phyloP scores from a whole-genome alignment of 2,113 vertebrate species.

The Heterotilapia buettikoferi region DNA sequence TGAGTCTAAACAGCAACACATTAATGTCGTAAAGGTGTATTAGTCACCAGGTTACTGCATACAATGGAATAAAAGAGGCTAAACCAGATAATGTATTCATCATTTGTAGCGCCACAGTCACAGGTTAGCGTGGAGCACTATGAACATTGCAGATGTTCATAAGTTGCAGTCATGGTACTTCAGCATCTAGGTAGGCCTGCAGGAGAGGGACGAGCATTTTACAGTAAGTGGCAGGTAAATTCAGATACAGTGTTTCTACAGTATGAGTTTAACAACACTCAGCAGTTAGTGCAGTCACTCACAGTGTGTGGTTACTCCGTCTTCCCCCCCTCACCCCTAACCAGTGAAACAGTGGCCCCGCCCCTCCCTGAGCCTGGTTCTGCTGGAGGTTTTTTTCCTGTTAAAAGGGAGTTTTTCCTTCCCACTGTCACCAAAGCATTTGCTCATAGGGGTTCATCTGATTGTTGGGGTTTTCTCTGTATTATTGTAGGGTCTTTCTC shows the following conservation, averaged over 20 bases:
- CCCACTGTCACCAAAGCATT: accelerated
- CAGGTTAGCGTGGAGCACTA: background rate
- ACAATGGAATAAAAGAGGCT: background rate
- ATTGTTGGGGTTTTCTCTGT: background rate
- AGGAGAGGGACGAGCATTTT: background rate
- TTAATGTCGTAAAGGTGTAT: background rate
- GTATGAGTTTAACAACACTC: background rate
- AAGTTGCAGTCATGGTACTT: background rate
- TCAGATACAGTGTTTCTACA: background rate
- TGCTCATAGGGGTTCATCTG: accelerated
- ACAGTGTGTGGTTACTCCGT: background rate
- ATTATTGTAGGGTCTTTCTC: accelerated
- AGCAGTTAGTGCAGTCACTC: background rate
- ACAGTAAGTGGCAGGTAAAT: background rate
- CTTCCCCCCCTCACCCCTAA: background rate
- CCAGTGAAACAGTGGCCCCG: background rate
- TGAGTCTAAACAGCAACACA: background rate
- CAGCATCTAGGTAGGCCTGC: background rate
- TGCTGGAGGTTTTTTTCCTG: accelerated
- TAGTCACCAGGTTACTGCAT: background rate
- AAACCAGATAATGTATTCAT: background rate
- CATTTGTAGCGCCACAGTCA: background rate
- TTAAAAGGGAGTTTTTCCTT: accelerated
- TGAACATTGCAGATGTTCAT: background rate
- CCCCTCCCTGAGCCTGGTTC: background rate